Conservation (phyloP, 2,113 vertebrate genomes). For the Crotalus tigris region DNA sequence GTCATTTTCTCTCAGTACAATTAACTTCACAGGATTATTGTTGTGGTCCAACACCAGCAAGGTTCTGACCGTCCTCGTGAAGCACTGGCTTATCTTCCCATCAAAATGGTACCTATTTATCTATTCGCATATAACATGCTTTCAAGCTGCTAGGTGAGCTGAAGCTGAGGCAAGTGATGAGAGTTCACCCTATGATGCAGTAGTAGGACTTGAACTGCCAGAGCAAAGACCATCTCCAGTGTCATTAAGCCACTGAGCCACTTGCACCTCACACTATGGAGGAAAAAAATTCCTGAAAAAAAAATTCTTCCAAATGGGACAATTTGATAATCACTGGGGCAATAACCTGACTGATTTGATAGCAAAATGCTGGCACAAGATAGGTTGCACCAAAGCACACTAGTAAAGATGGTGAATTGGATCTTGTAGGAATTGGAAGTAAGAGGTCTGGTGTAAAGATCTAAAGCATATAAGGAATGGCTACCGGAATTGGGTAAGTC, state of each 20-base stretch:
- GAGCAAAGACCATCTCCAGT: too few relatives aligned
- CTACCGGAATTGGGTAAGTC: too few relatives aligned
- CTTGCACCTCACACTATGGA: neutral
- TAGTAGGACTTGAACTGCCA: too few relatives aligned
- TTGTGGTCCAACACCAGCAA: neutral
- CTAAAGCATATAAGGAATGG: too few relatives aligned
- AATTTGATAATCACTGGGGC: neutral
- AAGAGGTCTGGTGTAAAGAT: neutral
- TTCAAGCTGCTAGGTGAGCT: too few relatives aligned
- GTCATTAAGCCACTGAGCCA: too few relatives aligned
- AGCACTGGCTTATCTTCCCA: too few relatives aligned
- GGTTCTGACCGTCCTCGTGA: too few relatives aligned
- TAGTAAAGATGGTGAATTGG: neutral
- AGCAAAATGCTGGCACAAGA: neutral
- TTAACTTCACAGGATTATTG: neutral
- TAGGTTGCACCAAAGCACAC: neutral
- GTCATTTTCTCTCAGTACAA: neutral
- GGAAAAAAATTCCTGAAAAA: neutral
- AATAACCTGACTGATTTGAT: neutral
- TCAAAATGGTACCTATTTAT: too few relatives aligned
- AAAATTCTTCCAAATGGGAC: neutral
- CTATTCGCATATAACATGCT: too few relatives aligned
- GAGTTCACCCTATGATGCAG: too few relatives aligned
- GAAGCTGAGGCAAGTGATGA: too few relatives aligned
- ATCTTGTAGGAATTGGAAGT: neutral